These are phyloP conservation scores for Pegoplata infirma DNA, from an alignment of 2,888 invertebrate genomes.

Conservation along the genomic window DNA sequence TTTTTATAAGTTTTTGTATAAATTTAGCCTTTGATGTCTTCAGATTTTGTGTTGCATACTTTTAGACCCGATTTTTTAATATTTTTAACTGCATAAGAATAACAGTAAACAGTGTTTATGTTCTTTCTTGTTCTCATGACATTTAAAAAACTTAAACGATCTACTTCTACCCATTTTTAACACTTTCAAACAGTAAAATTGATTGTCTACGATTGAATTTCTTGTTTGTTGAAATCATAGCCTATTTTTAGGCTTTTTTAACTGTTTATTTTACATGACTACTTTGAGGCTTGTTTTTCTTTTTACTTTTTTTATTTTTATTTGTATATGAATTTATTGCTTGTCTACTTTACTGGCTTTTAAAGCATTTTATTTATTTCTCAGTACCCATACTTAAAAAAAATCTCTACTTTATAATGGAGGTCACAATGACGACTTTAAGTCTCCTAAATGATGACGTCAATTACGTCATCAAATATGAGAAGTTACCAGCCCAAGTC, in stretches of 20 bases:
- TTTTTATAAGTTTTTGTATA: too few species aligned
- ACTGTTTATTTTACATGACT: background rate
- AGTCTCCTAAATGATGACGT: conserved; percentile 59
- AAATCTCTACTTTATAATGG: conserved; percentile 48
- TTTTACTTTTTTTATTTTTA: background rate
- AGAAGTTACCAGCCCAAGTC: conserved; percentile 14
- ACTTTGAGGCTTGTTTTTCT: conserved; percentile 15
- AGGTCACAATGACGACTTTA: conserved; percentile 59
- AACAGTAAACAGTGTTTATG: too few species aligned
- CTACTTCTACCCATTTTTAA: too few species aligned
- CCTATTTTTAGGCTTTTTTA: background rate
- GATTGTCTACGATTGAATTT: background rate
- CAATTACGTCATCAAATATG: conserved; percentile 61
- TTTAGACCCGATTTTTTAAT: too few species aligned
- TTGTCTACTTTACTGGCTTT: conserved; percentile 14
- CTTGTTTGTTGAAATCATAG: background rate
- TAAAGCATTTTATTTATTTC: background rate
- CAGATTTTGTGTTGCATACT: too few species aligned
- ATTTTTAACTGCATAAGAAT: too few species aligned
- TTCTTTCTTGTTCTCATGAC: too few species aligned
- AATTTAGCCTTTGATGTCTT: too few species aligned
- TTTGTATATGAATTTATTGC: conserved; percentile 10
- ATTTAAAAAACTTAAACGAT: too few species aligned
- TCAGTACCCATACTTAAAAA: background rate
- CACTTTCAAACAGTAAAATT: background rate